These are phyloP conservation scores for Zootoca vivipara DNA, from an alignment of 2,113 vertebrate genomes.

Conservation along the genomic window DNA sequence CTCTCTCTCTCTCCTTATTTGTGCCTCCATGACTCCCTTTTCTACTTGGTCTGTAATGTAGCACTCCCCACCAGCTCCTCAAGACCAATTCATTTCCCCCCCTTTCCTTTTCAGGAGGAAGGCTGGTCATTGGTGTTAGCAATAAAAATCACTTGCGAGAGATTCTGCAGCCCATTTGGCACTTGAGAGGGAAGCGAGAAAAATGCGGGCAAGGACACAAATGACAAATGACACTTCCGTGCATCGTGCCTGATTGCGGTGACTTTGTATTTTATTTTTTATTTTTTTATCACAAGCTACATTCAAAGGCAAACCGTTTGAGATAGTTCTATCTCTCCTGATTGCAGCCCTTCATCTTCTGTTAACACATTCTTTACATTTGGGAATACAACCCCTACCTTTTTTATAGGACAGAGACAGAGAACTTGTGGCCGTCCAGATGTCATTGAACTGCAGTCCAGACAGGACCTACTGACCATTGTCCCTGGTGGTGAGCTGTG, in stretches of 20 bases:
- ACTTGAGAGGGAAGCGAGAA: neutral
- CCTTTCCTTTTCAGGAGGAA: neutral
- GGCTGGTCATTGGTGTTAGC: neutral
- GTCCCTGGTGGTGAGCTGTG: too few species aligned
- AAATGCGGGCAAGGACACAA: neutral
- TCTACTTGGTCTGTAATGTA: neutral
- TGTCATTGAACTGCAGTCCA: too few species aligned
- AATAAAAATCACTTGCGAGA: neutral
- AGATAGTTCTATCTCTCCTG: neutral
- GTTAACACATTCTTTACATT: neutral
- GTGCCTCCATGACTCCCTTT: neutral
- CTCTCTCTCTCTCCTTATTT: neutral
- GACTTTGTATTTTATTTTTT: neutral
- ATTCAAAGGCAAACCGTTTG: neutral
- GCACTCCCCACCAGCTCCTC: too few species aligned
- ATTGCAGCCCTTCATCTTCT: neutral
- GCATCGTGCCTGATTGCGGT: neutral
- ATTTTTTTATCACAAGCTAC: neutral
- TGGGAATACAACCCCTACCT: neutral
- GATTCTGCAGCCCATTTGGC: neutral
- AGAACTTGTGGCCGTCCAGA: too few species aligned
- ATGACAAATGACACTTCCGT: neutral
- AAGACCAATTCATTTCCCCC: neutral
- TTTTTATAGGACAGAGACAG: neutral
- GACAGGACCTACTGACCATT: too few species aligned